A percentile compares a stretch with the other conserved stretches of the same genome.
These are phyloP conservation scores for Ailurus styani DNA, from an alignment of 2,113 vertebrate species.

Conservation along the genomic window DNA sequence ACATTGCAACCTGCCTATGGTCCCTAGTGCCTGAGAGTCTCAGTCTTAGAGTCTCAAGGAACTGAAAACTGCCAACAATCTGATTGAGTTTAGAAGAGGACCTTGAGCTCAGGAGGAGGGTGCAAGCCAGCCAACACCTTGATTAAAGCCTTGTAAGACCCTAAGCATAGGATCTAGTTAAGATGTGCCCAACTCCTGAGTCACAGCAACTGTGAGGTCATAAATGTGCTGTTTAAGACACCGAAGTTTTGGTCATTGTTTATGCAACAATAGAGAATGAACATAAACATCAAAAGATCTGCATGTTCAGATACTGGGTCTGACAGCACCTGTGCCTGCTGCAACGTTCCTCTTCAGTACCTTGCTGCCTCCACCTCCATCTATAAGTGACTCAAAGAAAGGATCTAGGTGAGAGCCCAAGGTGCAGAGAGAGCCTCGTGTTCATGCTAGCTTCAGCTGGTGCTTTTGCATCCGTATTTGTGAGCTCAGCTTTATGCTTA, in stretches of 20 bases:
- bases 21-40: background rate
- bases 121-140: background rate
- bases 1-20: background rate
- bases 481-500: background rate
- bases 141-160: background rate
- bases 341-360: background rate
- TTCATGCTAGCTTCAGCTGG: background rate
- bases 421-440: fast-evolving
- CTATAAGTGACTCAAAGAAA: background rate
- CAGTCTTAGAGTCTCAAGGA: background rate
- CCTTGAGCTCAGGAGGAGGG: background rate
- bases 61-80: background rate
- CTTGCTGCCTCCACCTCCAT: background rate
- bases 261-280: background rate
- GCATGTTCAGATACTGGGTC: background rate
- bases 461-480: background rate
- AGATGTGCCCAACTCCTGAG: background rate
- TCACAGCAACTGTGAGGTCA: background rate
- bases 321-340: background rate
- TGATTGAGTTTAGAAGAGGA: background rate
- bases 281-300: background rate
- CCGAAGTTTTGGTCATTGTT: background rate
- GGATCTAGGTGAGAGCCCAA: fast-evolving
- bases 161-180: background rate
- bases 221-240: background rate